Evolutionary conservation across 2,797 vertebrate species (phyloP).

Genomic region (Rhabdophis nuchalis): DNA sequence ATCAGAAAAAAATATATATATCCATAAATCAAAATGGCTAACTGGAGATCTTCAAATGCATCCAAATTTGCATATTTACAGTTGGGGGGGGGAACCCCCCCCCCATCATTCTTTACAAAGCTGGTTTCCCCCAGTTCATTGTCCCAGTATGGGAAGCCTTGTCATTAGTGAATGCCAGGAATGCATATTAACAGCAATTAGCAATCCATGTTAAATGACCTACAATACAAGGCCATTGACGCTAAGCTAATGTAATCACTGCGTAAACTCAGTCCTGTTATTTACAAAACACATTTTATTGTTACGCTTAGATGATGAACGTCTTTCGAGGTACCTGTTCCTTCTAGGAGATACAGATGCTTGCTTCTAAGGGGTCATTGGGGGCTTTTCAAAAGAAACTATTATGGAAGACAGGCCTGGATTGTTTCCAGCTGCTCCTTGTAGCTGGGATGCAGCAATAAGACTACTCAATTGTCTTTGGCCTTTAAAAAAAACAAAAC

Average conservation of each 20-base stretch:
- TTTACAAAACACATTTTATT: constrained; percentile 24
- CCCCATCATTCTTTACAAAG: not conserved
- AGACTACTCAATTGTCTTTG: not conserved
- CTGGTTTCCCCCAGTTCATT: not conserved
- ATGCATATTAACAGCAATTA: constrained; percentile 32
- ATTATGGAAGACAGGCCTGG: not conserved
- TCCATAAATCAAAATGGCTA: not conserved
- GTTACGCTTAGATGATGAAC: constrained; percentile 10
- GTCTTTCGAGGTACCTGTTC: constrained; percentile 11
- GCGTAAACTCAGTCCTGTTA: constrained; percentile 18
- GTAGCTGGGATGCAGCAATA: not conserved
- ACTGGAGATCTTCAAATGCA: not conserved
- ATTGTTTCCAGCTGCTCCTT: not conserved
- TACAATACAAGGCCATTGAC: constrained; percentile 30
- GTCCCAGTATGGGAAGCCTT: not conserved
- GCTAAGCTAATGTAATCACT: constrained; percentile 34
- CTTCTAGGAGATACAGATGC: not conserved
- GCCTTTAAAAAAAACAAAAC: not conserved
- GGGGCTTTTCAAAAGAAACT: not conserved
- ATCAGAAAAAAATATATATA: not conserved
- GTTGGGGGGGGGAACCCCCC: not conserved
- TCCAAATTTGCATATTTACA: not conserved
- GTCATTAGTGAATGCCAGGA: constrained; percentile 10
- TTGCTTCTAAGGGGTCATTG: not conserved
- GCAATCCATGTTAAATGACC: constrained; percentile 27